These are phyloP conservation scores for Pammene fasciana DNA, from an alignment of 2,888 invertebrate species.

Conservation along the genomic window DNA sequence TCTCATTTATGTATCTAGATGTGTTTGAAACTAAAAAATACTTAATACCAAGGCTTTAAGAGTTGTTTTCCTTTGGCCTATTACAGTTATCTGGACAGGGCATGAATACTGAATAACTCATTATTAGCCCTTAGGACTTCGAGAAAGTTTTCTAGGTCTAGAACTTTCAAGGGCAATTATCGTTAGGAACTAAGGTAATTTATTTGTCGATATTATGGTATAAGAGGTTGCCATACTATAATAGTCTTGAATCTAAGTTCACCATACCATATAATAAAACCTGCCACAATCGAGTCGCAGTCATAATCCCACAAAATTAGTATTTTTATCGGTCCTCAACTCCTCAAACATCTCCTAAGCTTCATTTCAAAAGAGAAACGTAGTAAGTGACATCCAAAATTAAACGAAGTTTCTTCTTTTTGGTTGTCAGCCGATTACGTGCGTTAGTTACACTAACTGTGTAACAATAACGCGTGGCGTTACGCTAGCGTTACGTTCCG, in stretches of 20 bases:
- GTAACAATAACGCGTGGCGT: slow-evolving; percentile 34
- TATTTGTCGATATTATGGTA: slow-evolving; percentile 19
- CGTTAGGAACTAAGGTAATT: neutral
- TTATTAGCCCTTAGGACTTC: slow-evolving; percentile 1
- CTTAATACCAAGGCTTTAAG: neutral
- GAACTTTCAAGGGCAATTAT: slow-evolving; percentile 22
- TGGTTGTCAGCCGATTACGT: slow-evolving; percentile 4
- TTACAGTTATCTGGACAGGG: neutral
- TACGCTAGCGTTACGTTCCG: slow-evolving; percentile 29
- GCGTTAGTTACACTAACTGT: slow-evolving; percentile 39
- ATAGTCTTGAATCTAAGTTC: too few relatives aligned
- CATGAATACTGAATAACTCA: neutral
- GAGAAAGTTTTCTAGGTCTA: slow-evolving; percentile 8
- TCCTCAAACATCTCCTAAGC: neutral
- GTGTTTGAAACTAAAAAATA: neutral
- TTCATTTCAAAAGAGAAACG: slow-evolving; percentile 1
- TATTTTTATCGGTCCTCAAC: neutral
- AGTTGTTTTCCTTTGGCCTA: neutral
- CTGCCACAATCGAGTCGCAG: too few relatives aligned
- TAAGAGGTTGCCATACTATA: too few relatives aligned
- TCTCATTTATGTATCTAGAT: neutral
- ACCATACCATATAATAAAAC: too few relatives aligned
- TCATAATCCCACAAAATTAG: neutral
- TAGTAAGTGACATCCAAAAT: neutral
- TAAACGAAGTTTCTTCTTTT: neutral